Conservation (phyloP, 2,888 invertebrate genomes). For the Harpalus rufipes region DNA sequence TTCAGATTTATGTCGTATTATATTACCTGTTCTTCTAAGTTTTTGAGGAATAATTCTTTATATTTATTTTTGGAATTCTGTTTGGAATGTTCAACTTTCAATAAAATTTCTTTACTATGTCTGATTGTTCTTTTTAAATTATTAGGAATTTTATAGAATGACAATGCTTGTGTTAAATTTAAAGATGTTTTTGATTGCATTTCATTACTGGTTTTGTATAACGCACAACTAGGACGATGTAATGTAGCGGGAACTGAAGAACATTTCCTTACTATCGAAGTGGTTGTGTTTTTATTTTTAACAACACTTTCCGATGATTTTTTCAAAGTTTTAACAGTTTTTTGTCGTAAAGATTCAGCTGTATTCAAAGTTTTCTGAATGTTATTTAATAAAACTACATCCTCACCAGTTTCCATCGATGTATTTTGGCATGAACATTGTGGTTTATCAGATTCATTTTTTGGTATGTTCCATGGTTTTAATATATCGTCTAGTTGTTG, state of each 20-base stretch:
- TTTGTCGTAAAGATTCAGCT: constrained; percentile 34
- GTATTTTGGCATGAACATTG: constrained; percentile 46
- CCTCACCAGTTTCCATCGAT: constrained; percentile 17
- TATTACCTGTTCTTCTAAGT: constrained; percentile 4
- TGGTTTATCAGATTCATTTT: neutral
- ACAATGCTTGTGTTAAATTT: constrained; percentile 42
- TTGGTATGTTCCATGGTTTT: constrained; percentile 56
- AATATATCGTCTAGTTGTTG: constrained; percentile 42
- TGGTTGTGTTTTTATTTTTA: constrained; percentile 10
- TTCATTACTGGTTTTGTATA: constrained; percentile 29
- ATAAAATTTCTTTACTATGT: constrained; percentile 6
- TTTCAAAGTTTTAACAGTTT: constrained; percentile 22
- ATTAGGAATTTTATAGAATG: constrained; percentile 34
- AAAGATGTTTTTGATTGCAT: constrained; percentile 20
- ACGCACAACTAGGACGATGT: constrained; percentile 45
- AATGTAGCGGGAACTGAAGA: neutral
- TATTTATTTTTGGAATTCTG: constrained; percentile 18
- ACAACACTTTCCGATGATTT: neutral
- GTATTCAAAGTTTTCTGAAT: constrained; percentile 55
- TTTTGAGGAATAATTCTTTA: constrained; percentile 35
- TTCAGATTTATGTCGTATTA: neutral
- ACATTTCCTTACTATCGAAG: neutral
- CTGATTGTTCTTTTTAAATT: constrained; percentile 19
- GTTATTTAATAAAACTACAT: constrained; percentile 30
- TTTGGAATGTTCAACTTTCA: neutral